Conservation (phyloP, 2,888 invertebrate species). For the Diaphora mendica region DNA sequence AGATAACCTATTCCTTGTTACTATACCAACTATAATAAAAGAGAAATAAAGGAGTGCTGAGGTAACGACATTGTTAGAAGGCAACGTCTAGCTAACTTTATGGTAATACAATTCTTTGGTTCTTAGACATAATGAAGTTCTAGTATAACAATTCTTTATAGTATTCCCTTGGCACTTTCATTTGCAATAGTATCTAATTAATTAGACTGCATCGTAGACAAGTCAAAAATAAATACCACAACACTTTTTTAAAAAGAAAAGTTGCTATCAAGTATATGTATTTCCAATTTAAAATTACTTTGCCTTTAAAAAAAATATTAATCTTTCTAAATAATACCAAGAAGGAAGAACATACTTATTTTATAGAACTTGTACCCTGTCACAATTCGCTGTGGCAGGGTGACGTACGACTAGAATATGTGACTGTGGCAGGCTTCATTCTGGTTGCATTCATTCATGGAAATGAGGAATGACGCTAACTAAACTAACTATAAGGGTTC, state of each 20-base stretch:
- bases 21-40: not conserved
- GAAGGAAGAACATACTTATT: too few species aligned
- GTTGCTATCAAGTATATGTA: not conserved
- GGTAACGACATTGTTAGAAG: conserved; percentile 2
- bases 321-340: too few species aligned
- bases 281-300: not conserved
- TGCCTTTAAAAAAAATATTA: too few species aligned
- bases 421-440: too few species aligned
- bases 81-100: not conserved
- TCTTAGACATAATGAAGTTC: not conserved
- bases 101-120: not conserved
- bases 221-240: not conserved
- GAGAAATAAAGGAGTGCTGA: not conserved
- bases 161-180: not conserved
- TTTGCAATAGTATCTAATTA: not conserved
- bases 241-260: not conserved
- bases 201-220: not conserved
- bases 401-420: too few species aligned
- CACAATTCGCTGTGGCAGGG: too few species aligned
- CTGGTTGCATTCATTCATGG: too few species aligned
- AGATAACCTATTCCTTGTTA: not conserved
- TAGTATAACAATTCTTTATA: not conserved
- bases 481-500: too few species aligned
- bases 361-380: too few species aligned
- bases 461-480: too few species aligned